Evolutionary conservation across 2,888 invertebrate species (phyloP), one percentile per base, ranked within the genome.

Genomic region (Chironomus tentans): DNA sequence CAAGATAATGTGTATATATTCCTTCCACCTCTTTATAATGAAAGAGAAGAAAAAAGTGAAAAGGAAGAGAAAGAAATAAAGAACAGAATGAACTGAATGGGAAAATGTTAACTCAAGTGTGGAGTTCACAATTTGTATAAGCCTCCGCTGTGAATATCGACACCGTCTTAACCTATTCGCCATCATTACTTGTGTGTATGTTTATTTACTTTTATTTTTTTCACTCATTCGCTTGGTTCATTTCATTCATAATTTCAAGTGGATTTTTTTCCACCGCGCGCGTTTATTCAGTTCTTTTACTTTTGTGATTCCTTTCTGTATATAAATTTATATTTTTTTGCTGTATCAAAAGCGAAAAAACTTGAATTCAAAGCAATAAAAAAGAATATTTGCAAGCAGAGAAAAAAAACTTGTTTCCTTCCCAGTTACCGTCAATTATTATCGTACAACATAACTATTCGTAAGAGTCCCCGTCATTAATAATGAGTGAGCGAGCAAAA

Each of bases 221-320:
- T 61, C n/a, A 22, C 70, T 70, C 48, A 18, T 18, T 56, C 18
- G 56, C 7, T 18, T 56, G 71, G 22, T 72, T 62, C 65, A 65
- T 65, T 72, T 72, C 72, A 72, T 72, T 72, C 72, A 72, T 72
- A 72, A 72, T 72, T 72, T 72, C 62, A 72, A 72, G 62, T 65
- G 65, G 65, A 65, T 65, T 13, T 46, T 38, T 24, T n/a, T 46
- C 38, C 38, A 3, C 62, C 38, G 24, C 61, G 50, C 72, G 61
- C 28, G 61, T 24, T 38, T 56, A 56, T 71, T 71, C 70, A 47
- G 10, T 70, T 70, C 21, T 47, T n/a, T n/a, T 21, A 10, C 22
- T 65, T n/a, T 21, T 24, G 1, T 38, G 38, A 38, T 38, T 38
- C 38, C 38, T 38, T 38, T 28, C 6, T 28, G 28, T 28, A 4